Evolutionary conservation across 2,113 vertebrate genomes (phyloP).

Genomic region (Atlantisia rogersi): DNA sequence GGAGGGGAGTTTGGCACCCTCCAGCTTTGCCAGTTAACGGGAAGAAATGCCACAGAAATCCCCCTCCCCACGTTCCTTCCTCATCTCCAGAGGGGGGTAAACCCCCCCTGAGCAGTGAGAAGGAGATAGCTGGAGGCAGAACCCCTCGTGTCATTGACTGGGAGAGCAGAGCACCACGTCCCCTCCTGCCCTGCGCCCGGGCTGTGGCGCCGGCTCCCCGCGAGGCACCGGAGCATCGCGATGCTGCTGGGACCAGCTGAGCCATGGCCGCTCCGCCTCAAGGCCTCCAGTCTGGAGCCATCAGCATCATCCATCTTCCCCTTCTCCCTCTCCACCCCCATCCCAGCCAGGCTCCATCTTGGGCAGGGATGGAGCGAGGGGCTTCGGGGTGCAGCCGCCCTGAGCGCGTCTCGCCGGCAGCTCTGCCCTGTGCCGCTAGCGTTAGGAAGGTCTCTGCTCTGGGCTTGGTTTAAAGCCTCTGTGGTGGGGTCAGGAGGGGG

Average conservation of each 20-base stretch:
- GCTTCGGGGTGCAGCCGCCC: background rate
- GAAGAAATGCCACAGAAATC: background rate
- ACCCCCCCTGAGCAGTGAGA: no score
- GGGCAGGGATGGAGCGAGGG: background rate
- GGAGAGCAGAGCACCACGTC: background rate
- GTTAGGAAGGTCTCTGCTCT: fast-evolving
- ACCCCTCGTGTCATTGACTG: background rate
- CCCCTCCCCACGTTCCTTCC: background rate
- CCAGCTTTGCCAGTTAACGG: background rate
- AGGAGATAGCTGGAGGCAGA: background rate
- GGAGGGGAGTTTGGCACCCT: background rate
- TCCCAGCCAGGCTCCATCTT: background rate
- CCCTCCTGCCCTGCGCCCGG: background rate
- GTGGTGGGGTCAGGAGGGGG: background rate
- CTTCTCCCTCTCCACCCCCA: background rate
- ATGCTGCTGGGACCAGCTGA: background rate
- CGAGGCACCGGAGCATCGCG: background rate
- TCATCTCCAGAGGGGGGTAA: background rate
- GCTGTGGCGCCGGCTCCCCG: background rate
- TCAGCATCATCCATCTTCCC: background rate
- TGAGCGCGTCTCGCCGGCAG: background rate
- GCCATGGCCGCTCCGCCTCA: background rate
- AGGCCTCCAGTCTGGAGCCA: background rate
- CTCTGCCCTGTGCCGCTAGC: background rate
- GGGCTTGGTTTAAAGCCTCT: background rate